Conservation (phyloP, 2,797 vertebrate species). For the Gymnoscopelus braueri region DNA sequence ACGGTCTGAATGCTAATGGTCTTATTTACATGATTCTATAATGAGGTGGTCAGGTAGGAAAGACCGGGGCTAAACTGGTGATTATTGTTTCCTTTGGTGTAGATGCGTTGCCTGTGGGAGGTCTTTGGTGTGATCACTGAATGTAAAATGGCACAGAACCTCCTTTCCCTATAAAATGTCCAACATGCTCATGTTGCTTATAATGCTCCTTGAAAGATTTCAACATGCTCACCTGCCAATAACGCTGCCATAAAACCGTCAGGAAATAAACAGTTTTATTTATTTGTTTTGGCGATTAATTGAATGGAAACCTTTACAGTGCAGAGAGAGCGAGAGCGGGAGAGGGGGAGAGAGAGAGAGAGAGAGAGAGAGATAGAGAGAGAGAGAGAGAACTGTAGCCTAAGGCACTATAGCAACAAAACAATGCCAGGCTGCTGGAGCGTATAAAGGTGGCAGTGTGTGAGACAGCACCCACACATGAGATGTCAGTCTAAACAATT, state of each 20-base stretch:
- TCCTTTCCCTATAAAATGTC: neutral
- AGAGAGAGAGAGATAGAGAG: too few species aligned
- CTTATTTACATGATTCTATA: slow-evolving; percentile 56
- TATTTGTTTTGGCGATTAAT: slow-evolving; percentile 21
- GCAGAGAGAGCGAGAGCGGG: neutral
- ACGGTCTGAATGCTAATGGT: slow-evolving; percentile 49
- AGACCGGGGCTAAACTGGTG: slow-evolving; percentile 45
- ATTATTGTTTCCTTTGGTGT: slow-evolving; percentile 60
- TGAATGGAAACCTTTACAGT: slow-evolving; percentile 44
- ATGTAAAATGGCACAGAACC: slow-evolving; percentile 25
- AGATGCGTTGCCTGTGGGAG: slow-evolving; percentile 46
- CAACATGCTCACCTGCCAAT: slow-evolving; percentile 31
- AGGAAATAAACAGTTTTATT: slow-evolving; percentile 29
- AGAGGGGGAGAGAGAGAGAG: too few species aligned
- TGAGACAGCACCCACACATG: slow-evolving; percentile 41
- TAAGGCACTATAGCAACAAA: slow-evolving; percentile 37
- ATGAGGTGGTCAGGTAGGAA: slow-evolving; percentile 36
- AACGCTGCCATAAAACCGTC: slow-evolving; percentile 22
- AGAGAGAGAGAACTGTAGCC: slow-evolving; percentile 22
- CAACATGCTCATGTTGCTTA: too few species aligned
- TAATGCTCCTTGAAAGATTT: neutral
- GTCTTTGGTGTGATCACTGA: slow-evolving; percentile 39
- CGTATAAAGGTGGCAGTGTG: slow-evolving; percentile 12
- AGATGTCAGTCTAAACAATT: slow-evolving; percentile 65
- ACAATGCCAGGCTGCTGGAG: slow-evolving; percentile 24